Evolutionary conservation across 2,888 invertebrate genomes (phyloP).

Genomic region (Callimorpha dominula): DNA sequence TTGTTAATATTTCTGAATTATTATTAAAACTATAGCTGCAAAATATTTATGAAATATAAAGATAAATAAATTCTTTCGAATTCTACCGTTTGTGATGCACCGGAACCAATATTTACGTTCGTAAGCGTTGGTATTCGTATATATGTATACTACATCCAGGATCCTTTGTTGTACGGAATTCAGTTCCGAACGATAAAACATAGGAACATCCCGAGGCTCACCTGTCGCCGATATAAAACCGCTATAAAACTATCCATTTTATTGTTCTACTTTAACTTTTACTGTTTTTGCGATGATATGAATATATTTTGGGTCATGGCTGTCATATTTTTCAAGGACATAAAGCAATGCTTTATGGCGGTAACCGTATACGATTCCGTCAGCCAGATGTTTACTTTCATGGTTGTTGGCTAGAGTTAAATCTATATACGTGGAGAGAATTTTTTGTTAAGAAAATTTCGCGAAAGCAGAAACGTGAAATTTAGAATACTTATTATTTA

Average conservation of each 20-base stretch:
- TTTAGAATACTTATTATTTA: too few species aligned
- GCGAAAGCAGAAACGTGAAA: too few species aligned
- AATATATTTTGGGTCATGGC: slow-evolving; percentile 56
- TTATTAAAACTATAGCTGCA: background rate
- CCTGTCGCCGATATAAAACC: slow-evolving; percentile 74
- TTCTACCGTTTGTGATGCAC: slow-evolving; percentile 31
- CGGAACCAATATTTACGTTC: slow-evolving; percentile 52
- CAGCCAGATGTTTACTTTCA: slow-evolving; percentile 16
- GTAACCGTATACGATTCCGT: slow-evolving; percentile 31
- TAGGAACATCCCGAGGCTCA: slow-evolving; percentile 59
- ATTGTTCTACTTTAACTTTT: slow-evolving; percentile 71
- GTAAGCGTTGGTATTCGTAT: slow-evolving; percentile 40
- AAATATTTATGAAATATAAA: background rate
- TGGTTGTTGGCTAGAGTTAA: slow-evolving; percentile 2
- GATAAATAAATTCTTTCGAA: background rate
- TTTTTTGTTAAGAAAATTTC: too few species aligned
- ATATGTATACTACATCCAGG: slow-evolving; percentile 19
- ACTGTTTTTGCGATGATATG: slow-evolving; percentile 64
- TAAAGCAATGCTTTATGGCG: slow-evolving; percentile 42
- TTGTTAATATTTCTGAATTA: background rate
- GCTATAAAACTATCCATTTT: slow-evolving; percentile 76
- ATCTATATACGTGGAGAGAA: too few species aligned
- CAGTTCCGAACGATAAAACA: slow-evolving; percentile 56
- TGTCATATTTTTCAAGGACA: slow-evolving; percentile 48
- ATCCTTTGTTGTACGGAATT: slow-evolving; percentile 50